Evolutionary conservation across 2,113 vertebrate genomes (phyloP).

Genomic region (Zosterops japonicus): DNA sequence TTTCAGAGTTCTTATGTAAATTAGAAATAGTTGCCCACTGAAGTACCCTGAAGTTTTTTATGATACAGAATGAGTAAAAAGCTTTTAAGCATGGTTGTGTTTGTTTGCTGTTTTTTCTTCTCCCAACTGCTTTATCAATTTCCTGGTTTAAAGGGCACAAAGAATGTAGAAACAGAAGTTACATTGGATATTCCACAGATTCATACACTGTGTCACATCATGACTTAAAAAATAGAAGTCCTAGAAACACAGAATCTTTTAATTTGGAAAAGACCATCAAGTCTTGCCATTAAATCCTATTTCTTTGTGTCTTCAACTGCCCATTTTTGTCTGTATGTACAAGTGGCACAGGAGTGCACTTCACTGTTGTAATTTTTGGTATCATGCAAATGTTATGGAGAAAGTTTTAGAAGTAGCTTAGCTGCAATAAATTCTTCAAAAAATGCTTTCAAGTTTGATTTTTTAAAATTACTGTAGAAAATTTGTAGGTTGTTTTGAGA

Average conservation of each 20-base stretch:
- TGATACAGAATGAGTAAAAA: not conserved
- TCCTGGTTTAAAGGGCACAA: not conserved
- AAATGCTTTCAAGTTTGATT: not conserved
- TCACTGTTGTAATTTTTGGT: not conserved
- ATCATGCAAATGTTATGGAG: not conserved
- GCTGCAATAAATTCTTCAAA: not conserved
- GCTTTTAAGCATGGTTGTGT: fast-evolving
- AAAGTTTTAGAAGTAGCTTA: not conserved
- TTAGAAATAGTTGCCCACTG: not conserved
- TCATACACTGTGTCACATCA: not conserved
- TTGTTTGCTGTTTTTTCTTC: not conserved
- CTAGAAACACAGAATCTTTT: not conserved
- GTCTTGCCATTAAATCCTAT: not conserved
- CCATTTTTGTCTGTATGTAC: not conserved
- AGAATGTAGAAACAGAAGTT: not conserved
- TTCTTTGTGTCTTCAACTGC: not conserved
- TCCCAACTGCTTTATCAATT: not conserved
- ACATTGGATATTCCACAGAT: not conserved
- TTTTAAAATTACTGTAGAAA: not conserved
- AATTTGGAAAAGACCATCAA: not conserved
- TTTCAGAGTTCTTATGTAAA: not conserved
- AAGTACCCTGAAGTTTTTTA: not conserved
- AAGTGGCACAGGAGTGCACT: not conserved
- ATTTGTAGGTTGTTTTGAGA: not conserved
- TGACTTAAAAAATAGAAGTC: not conserved